phyloP scores from a whole-genome alignment of 2,888 invertebrate genomes.

The Branchellion lobata region DNA sequence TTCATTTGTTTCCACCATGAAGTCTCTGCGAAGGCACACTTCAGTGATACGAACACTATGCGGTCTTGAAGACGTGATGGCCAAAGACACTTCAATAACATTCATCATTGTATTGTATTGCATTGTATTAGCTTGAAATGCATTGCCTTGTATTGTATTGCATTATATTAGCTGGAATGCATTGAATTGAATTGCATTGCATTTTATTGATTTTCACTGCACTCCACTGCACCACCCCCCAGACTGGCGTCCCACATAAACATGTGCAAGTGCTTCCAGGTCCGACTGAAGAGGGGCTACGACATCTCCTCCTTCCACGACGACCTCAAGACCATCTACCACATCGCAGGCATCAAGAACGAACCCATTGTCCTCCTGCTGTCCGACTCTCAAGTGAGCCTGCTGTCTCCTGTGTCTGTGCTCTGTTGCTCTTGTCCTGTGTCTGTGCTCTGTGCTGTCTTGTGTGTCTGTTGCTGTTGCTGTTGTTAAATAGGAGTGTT shows the following conservation, averaged over 20 bases:
- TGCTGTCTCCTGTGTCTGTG: background rate
- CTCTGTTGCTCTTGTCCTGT: background rate
- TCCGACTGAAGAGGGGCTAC: constrained; percentile 81
- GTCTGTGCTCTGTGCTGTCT: background rate
- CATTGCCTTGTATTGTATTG: no score
- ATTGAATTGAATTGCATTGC: no score
- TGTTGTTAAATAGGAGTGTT: background rate
- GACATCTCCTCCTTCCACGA: constrained; percentile 81
- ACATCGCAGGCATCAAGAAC: constrained; percentile 74
- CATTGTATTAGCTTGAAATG: no score
- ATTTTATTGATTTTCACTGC: no score
- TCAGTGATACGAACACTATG: no score
- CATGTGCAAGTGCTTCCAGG: constrained; percentile 75
- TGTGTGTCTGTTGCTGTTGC: background rate
- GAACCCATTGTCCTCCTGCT: constrained; percentile 81
- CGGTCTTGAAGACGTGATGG: no score
- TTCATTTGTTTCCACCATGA: no score
- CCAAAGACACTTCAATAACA: no score
- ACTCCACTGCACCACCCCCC: constrained; percentile 17
- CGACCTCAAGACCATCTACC: constrained; percentile 77
- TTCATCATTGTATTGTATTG: no score
- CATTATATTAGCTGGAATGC: no score
- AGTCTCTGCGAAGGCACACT: no score
- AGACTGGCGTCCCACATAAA: constrained; percentile 62
- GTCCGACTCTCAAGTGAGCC: constrained; percentile 73